These are phyloP conservation scores for Tigriopus californicus DNA, from an alignment of 2,888 invertebrate genomes.

Conservation along the genomic window DNA sequence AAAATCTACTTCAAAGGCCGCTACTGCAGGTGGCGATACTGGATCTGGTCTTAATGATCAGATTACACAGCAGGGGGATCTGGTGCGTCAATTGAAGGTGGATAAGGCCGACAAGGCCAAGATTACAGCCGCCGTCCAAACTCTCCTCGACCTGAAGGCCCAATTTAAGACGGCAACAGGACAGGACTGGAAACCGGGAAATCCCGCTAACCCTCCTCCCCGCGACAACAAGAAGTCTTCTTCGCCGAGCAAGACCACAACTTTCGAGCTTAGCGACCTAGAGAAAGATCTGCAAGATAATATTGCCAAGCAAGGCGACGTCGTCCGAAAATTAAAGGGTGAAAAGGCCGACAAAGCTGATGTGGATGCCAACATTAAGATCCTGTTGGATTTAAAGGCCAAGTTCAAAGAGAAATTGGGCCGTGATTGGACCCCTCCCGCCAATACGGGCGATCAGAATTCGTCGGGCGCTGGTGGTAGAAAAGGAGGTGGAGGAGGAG, in stretches of 20 bases:
- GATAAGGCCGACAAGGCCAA: slow-evolving; percentile 35
- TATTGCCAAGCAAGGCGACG: slow-evolving; percentile 28
- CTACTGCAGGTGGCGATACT: not conserved
- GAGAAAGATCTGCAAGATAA: slow-evolving; percentile 19
- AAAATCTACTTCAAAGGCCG: not conserved
- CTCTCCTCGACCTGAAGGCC: slow-evolving; percentile 36
- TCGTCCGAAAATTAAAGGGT: slow-evolving; percentile 27
- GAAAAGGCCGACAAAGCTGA: slow-evolving; percentile 26
- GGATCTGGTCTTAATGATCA: slow-evolving; percentile 23
- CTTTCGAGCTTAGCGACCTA: no score
- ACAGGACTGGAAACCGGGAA: slow-evolving; percentile 26
- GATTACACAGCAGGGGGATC: slow-evolving; percentile 40
- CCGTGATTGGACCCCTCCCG: slow-evolving; percentile 35
- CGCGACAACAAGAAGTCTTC: slow-evolving; percentile 17
- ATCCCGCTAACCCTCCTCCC: slow-evolving; percentile 29
- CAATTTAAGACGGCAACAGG: slow-evolving; percentile 40
- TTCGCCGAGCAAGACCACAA: no score
- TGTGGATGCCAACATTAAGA: slow-evolving; percentile 38
- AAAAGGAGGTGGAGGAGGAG: slow-evolving; percentile 8
- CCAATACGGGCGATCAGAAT: slow-evolving; percentile 14
- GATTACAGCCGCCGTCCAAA: slow-evolving; percentile 38
- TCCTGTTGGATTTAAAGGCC: slow-evolving; percentile 46
- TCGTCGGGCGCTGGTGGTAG: slow-evolving; percentile 10
- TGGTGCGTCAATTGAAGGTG: slow-evolving; percentile 38
- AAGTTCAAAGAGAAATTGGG: slow-evolving; percentile 52